phyloP scores from a whole-genome alignment of 2,888 invertebrate genomes.

The Fragum sueziense region DNA sequence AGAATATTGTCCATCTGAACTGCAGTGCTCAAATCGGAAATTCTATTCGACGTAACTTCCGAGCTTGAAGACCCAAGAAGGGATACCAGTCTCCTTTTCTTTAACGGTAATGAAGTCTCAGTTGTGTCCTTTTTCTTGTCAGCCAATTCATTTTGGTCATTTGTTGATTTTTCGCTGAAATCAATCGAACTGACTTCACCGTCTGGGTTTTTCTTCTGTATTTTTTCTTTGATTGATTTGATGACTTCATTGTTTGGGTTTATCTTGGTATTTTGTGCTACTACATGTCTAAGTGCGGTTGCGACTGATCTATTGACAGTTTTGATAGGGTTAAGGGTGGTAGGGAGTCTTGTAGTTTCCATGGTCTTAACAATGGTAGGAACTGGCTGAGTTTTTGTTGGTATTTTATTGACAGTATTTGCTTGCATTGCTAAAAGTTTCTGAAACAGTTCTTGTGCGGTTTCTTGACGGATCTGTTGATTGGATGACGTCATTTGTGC shows the following conservation, averaged over 20 bases:
- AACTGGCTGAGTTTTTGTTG: neutral
- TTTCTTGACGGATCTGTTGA: neutral
- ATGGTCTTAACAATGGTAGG: constrained; percentile 15
- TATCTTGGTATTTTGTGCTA: constrained; percentile 21
- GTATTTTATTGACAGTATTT: neutral
- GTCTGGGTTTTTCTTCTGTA: constrained; percentile 4
- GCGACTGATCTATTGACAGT: constrained; percentile 47
- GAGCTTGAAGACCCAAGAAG: neutral
- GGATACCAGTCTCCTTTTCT: constrained; percentile 59
- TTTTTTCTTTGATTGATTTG: neutral
- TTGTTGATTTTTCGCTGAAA: neutral
- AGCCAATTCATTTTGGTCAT: neutral
- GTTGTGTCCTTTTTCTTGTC: constrained; percentile 44
- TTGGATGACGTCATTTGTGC: neutral
- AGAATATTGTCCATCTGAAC: constrained; percentile 46
- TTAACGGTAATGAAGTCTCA: constrained; percentile 62
- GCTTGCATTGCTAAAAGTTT: neutral
- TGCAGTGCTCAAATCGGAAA: constrained; percentile 25
- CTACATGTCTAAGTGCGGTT: constrained; percentile 42
- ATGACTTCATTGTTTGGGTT: neutral
- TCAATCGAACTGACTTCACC: neutral
- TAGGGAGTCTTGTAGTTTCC: constrained; percentile 13
- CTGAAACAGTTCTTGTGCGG: neutral
- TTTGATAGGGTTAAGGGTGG: constrained; percentile 6
- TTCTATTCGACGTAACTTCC: neutral